These are phyloP conservation scores for Caracal caracal DNA, from an alignment of 2,113 vertebrate genomes.

Conservation along the genomic window DNA sequence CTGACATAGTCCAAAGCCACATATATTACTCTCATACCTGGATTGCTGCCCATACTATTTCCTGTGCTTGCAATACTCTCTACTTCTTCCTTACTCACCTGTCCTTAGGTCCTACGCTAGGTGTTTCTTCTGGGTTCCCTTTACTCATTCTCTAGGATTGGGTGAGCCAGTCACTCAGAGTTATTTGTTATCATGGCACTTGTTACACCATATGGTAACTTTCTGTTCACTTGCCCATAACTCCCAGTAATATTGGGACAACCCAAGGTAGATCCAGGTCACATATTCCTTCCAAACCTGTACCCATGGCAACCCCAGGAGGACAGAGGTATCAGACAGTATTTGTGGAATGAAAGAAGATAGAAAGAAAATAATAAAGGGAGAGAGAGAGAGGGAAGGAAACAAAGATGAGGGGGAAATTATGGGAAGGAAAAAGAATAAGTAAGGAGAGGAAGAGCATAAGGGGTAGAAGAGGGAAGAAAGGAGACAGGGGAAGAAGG, in stretches of 20 bases:
- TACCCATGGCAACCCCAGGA: rapidly evolving
- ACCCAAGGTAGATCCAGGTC: neutral
- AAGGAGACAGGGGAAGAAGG: neutral
- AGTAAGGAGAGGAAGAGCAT: neutral
- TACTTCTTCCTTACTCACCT: neutral
- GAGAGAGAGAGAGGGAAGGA: neutral
- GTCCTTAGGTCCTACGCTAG: neutral
- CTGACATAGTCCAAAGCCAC: neutral
- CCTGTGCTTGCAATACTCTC: neutral
- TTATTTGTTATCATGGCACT: too few species aligned
- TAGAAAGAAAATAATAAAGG: neutral
- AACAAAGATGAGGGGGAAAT: neutral
- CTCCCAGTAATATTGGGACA: rapidly evolving
- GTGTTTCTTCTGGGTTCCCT: neutral
- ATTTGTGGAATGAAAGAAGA: neutral
- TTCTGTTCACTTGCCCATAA: neutral
- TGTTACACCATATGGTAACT: too few species aligned
- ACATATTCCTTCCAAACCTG: neutral
- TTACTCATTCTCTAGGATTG: neutral
- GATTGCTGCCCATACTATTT: neutral
- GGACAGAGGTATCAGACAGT: neutral
- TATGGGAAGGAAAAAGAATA: neutral
- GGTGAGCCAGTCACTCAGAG: neutral
- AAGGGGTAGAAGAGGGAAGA: neutral
- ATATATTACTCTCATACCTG: neutral